Conservation (phyloP, 2,113 vertebrate species). For the Chaenogobius annularis region DNA sequence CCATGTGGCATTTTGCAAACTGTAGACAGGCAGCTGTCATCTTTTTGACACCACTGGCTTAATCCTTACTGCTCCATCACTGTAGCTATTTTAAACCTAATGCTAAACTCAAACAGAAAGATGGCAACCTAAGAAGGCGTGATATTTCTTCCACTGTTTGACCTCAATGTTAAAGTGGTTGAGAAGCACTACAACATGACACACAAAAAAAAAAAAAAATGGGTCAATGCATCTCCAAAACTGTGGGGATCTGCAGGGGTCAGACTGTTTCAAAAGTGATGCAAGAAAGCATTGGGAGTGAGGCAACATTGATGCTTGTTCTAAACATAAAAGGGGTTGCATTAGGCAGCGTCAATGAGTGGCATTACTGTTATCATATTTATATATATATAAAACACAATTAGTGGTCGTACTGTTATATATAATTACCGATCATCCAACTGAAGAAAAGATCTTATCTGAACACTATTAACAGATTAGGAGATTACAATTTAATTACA, state of each 20-base stretch:
- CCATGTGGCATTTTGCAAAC: conserved; percentile 6
- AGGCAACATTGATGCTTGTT: not conserved
- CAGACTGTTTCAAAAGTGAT: not conserved
- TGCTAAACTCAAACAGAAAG: not conserved
- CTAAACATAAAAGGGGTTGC: not conserved
- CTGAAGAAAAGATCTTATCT: not conserved
- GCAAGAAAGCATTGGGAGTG: not conserved
- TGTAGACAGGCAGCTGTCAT: conserved; percentile 5
- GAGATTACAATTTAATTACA: conserved; percentile 4
- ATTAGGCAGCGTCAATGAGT: not conserved
- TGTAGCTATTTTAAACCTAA: conserved; percentile 2
- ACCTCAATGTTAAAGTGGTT: not conserved
- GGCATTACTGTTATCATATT: not conserved
- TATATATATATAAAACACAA: not conserved
- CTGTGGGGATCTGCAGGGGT: not conserved
- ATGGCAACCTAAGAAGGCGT: not conserved
- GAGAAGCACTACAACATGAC: not conserved
- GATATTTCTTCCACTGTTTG: not conserved
- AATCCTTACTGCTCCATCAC: conserved; percentile 1
- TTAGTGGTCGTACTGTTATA: not conserved
- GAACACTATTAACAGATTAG: not conserved
- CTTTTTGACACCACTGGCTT: conserved; percentile 3
- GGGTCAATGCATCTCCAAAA: not conserved
- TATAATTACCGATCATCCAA: not conserved
- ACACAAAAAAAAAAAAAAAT: not conserved